Percentiles rank a stretch among this genome's conserved stretches.
These are phyloP conservation scores for Scaeva pyrastri DNA, from an alignment of 2,888 invertebrate genomes.

Conservation along the genomic window DNA sequence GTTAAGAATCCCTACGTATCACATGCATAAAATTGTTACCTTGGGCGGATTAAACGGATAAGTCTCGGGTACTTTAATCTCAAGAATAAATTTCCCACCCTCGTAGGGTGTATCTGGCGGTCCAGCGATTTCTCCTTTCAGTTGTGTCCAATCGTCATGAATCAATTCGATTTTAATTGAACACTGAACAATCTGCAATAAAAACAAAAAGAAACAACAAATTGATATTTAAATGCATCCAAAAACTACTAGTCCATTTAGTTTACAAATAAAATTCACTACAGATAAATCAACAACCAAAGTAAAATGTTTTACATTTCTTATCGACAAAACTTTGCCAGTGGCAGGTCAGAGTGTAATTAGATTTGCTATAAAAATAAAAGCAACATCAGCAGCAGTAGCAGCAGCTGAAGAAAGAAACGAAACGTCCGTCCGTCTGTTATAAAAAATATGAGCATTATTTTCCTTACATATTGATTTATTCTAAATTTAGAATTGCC, in stretches of 20 bases:
- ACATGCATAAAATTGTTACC: slow-evolving; percentile 85
- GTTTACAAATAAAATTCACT: slow-evolving; percentile 18
- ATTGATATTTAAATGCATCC: neutral
- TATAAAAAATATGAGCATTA: slow-evolving; percentile 63
- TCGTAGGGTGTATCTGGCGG: slow-evolving; percentile 99
- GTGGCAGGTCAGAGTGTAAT: slow-evolving; percentile 60
- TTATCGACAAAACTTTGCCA: slow-evolving; percentile 65
- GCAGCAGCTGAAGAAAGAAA: slow-evolving; percentile 42
- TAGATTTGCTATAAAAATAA: slow-evolving; percentile 61
- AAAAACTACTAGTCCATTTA: slow-evolving; percentile 4
- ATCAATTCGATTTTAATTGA: slow-evolving; percentile 95
- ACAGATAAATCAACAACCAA: neutral
- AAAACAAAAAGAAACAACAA: slow-evolving; percentile 46
- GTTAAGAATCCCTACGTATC: no score
- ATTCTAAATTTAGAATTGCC: slow-evolving; percentile 67
- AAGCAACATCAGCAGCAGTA: slow-evolving; percentile 19
- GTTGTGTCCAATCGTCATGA: slow-evolving; percentile 95
- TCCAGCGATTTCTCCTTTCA: slow-evolving; percentile 98
- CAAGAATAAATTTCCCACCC: slow-evolving; percentile 96
- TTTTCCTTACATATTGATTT: slow-evolving; percentile 68
- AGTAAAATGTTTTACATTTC: slow-evolving; percentile 27
- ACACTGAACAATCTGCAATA: slow-evolving; percentile 91
- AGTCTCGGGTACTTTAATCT: slow-evolving; percentile 99
- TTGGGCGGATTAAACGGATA: slow-evolving; percentile 99
- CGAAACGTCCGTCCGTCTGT: slow-evolving; percentile 28